A percentile compares a stretch with the other conserved stretches of the same genome.
These are phyloP conservation scores for Sapajus apella DNA, from an alignment of 2,113 vertebrate genomes.

Conservation along the genomic window DNA sequence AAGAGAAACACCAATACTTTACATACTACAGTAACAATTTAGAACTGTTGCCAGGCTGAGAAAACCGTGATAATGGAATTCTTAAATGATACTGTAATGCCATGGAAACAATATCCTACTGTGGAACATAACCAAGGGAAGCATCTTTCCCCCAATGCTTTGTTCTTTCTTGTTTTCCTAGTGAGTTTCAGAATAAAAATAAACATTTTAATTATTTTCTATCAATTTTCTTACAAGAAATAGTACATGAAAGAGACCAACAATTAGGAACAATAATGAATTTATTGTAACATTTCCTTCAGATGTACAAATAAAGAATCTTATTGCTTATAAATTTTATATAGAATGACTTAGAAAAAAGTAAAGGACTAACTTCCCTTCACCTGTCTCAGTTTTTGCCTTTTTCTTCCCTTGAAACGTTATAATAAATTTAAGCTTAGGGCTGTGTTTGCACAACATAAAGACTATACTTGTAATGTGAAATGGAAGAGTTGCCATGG, in stretches of 20 bases:
- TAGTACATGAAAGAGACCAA: not conserved
- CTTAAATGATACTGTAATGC: not conserved
- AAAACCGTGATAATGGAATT: not conserved
- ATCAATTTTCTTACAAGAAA: not conserved
- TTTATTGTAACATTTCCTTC: not conserved
- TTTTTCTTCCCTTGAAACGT: not conserved
- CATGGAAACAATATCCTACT: not conserved
- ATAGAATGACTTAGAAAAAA: not conserved
- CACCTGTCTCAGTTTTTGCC: not conserved
- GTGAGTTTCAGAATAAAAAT: not conserved
- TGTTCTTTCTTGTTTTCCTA: not conserved
- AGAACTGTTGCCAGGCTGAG: not conserved
- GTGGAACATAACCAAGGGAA: not conserved
- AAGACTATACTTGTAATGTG: not conserved
- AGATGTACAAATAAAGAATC: not conserved
- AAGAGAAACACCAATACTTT: slow-evolving; percentile 28
- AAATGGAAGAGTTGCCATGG: not conserved
- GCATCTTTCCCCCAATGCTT: not conserved
- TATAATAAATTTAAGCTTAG: not conserved
- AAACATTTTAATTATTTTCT: not conserved
- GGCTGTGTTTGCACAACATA: not conserved
- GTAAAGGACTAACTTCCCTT: not conserved
- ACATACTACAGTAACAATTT: not conserved
- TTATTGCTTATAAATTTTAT: not conserved
- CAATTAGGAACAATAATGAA: not conserved